These are phyloP conservation scores for Microplitis manilae DNA, from an alignment of 2,888 invertebrate genomes.

Conservation along the genomic window DNA sequence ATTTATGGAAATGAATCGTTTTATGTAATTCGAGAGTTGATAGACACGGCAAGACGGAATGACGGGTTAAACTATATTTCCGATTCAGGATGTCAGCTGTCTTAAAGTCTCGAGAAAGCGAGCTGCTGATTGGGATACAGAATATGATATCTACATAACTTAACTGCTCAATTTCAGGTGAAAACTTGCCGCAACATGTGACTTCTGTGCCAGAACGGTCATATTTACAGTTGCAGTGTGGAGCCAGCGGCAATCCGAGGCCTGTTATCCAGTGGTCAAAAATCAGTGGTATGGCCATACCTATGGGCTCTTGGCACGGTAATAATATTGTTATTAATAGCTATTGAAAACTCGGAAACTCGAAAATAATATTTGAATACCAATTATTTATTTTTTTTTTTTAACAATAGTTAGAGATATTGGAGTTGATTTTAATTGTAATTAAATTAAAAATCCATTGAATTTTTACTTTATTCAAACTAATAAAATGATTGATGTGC, in stretches of 20 bases:
- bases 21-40: background rate
- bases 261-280: conserved; percentile 87
- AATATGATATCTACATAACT: background rate
- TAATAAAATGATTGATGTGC: background rate
- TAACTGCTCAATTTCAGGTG: conserved; percentile 38
- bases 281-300: conserved; percentile 77
- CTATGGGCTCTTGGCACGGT: conserved; percentile 79
- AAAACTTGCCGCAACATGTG: conserved; percentile 63
- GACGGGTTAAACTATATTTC: background rate
- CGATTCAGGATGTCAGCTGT: background rate
- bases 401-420: no score
- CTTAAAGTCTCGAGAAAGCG: background rate
- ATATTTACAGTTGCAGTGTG: conserved; percentile 86
- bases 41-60: background rate
- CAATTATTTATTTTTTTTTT: no score
- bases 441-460: no score
- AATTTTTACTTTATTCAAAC: no score
- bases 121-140: background rate
- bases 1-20: background rate
- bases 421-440: no score
- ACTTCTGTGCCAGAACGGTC: conserved; percentile 86
- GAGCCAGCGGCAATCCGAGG: conserved; percentile 83
- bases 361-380: no score
- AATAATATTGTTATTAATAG: conserved; percentile 40
- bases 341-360: background rate